Percentiles rank a stretch among this genome's conserved stretches.
Conservation (phyloP, 2,888 invertebrate genomes). For the Tipula vernalis region DNA sequence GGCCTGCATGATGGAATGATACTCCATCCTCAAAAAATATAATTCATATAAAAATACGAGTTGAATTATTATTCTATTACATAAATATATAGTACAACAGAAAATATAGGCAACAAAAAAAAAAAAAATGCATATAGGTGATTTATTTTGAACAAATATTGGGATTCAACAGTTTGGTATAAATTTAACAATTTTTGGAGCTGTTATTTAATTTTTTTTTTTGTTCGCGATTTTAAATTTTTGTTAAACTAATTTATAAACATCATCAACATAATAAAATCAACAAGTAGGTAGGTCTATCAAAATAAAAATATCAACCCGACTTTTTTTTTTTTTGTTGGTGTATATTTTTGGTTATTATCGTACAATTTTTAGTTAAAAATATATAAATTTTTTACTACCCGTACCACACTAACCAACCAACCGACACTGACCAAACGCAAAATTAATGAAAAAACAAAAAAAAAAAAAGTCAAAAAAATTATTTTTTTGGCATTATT, state of each 20-base stretch:
- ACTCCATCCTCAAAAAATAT: background rate
- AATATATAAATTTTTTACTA: background rate
- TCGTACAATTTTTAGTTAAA: background rate
- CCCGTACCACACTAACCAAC: background rate
- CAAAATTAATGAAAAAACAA: conserved; percentile 4
- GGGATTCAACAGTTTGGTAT: background rate
- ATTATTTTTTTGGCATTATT: background rate
- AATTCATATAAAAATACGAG: background rate
- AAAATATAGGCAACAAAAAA: background rate
- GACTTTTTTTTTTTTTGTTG: background rate
- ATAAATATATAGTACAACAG: background rate
- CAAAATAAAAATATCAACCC: background rate
- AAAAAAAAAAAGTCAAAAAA: background rate
- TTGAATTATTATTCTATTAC: background rate
- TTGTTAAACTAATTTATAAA: background rate
- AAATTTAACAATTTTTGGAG: background rate
- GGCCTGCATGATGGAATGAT: background rate
- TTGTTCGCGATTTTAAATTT: background rate
- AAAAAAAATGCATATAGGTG: background rate
- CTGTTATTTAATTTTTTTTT: background rate
- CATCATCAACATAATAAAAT: background rate
- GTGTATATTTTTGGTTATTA: background rate
- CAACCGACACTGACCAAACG: background rate
- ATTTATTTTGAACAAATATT: conserved; percentile 4
- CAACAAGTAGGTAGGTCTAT: background rate